phyloP scores from a whole-genome alignment of 2,888 invertebrate genomes.

The Psococerastis gibbosa region DNA sequence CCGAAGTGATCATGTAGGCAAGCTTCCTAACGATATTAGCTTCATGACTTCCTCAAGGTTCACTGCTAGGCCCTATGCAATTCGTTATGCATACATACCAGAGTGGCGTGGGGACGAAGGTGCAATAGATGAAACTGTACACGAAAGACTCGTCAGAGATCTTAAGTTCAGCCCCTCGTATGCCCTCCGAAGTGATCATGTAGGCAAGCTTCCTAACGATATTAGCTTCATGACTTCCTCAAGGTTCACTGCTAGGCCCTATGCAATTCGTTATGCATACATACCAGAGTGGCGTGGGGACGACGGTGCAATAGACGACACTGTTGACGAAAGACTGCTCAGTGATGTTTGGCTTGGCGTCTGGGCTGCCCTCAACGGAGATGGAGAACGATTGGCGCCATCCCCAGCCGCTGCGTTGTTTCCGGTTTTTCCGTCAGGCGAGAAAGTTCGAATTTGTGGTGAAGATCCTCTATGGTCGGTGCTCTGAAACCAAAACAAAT shows the following conservation, averaged over 20 bases:
- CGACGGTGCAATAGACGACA: slow-evolving; percentile 14
- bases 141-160: background rate
- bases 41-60: no score
- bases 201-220: no score
- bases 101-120: slow-evolving; percentile 13
- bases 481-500: slow-evolving; percentile 27
- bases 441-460: slow-evolving; percentile 66
- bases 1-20: no score
- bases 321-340: background rate
- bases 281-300: slow-evolving; percentile 13
- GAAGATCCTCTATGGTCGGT: slow-evolving; percentile 54
- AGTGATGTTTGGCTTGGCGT: slow-evolving; percentile 3
- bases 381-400: slow-evolving; percentile 38
- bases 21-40: no score
- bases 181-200: slow-evolving; percentile 56
- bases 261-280: no score
- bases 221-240: no score
- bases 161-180: slow-evolving; percentile 19
- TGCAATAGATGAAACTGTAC: slow-evolving; percentile 12
- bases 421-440: slow-evolving; percentile 47
- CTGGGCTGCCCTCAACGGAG: slow-evolving; percentile 46
- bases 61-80: no score
- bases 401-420: slow-evolving; percentile 22
- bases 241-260: no score
- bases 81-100: no score